Evolutionary conservation across 2,797 vertebrate species (phyloP), one percentile per base, ranked within the genome.

Genomic region (Sternotherus odoratus): DNA sequence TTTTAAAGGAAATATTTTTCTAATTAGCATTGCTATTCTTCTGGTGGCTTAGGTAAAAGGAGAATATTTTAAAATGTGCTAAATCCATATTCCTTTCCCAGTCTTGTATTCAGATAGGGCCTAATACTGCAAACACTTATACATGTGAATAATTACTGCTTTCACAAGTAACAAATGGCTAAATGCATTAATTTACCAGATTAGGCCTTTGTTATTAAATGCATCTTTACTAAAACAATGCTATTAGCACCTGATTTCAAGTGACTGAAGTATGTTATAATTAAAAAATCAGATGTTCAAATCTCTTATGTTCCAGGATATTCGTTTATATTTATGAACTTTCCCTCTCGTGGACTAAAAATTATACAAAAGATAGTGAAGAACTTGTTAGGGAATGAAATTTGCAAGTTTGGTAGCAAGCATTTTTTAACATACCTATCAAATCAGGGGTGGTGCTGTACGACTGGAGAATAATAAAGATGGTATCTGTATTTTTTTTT

Each of bases 1-100:
- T 90, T n/a, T 89, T 84, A 91, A 87, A 77, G 60, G 77, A 89
- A 92, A 92, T 94, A 1, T 89, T 96, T 89, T 72, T 17, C 79
- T 91, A 92, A 84, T 49, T 56, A 87, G 77, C 88, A 77, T 33
- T 91, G 33, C 17, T 78, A 63, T 81, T 9, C 56, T 83, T 95
- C 86, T 77, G 89, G 28, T 93, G 90, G 90, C 87, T 39, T 51
- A 26, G 46, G 92, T 91, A 92, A 80, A 95, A 93, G 13, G 3
- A 2, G 8, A 9, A 30, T 39, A 19, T 57, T 83, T 19, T 8
- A 36, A 90, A 91, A 75, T 79, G 0, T 5, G 8, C 21, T 85
- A 13, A 82, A 87, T 96, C 21, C 21, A 80, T 50, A 26, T 85
- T 89, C 17, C 56, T 92, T 87, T 91, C 43, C 51, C 36, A 50